phyloP scores from a whole-genome alignment of 2,113 vertebrate genomes.

The Trachemys scripta region DNA sequence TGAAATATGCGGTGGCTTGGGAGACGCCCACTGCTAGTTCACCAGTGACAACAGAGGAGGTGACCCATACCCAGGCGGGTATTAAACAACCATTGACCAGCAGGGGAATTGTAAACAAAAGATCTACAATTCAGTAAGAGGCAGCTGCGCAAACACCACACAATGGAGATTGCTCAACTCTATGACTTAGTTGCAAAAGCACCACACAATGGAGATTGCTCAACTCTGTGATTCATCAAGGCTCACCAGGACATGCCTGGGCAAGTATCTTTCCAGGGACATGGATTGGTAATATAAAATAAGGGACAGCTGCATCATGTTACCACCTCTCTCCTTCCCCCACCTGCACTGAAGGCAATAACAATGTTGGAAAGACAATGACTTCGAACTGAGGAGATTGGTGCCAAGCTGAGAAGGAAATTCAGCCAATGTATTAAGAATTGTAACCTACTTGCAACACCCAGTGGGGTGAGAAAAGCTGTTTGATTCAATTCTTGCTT shows the following conservation, averaged over 20 bases:
- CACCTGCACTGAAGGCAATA: no score
- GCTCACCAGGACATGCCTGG: neutral
- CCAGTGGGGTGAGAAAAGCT: no score
- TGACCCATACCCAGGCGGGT: neutral
- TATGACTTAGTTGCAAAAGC: neutral
- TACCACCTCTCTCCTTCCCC: no score
- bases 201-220: neutral
- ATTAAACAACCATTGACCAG: neutral
- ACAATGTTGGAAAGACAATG: no score
- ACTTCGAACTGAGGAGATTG: no score
- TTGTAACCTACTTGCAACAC: no score
- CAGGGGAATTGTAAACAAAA: neutral
- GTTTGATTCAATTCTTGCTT: no score
- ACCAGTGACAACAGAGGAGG: neutral
- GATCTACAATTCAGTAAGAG: neutral
- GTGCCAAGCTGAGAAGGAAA: no score
- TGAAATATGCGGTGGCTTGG: neutral
- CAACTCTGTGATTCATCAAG: neutral
- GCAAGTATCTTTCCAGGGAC: no score
- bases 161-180: neutral
- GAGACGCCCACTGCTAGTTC: neutral
- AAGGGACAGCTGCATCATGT: no score
- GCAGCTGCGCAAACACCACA: neutral
- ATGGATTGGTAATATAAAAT: no score
- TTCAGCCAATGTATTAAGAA: no score